Conservation (phyloP, 2,113 vertebrate genomes). For the Dendrocopos noguchii region DNA sequence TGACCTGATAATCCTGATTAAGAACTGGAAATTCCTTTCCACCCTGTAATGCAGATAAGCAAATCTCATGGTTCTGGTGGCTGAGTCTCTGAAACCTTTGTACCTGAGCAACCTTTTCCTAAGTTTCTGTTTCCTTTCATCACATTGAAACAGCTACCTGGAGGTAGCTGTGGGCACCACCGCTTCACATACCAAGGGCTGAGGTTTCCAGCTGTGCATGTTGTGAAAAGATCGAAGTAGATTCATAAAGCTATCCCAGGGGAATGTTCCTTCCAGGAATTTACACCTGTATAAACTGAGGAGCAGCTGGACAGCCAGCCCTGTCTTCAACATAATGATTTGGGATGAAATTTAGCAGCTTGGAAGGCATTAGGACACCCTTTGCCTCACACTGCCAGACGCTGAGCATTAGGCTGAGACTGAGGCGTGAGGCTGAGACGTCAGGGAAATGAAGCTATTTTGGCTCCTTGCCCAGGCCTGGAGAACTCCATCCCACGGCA, state of each 20-base stretch:
- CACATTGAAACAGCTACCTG: background rate
- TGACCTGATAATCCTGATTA: conserved; percentile 18
- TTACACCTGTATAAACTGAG: background rate
- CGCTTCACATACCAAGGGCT: fast-evolving
- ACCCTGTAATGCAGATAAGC: background rate
- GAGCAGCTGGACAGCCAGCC: background rate
- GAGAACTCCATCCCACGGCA: conserved; percentile 1
- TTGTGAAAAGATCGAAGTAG: background rate
- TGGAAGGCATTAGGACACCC: background rate
- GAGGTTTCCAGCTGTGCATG: background rate
- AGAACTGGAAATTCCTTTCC: conserved; percentile 32
- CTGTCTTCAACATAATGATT: fast-evolving
- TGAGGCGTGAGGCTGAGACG: background rate
- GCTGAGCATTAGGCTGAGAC: background rate
- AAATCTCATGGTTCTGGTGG: background rate
- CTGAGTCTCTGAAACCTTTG: background rate
- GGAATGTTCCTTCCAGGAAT: background rate
- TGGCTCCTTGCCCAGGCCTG: conserved; percentile 3
- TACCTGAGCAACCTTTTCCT: background rate
- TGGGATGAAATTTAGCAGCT: background rate
- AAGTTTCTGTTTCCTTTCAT: background rate
- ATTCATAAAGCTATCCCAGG: fast-evolving
- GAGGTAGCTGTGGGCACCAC: background rate
- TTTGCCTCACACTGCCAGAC: background rate
- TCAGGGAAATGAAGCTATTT: background rate